These are phyloP conservation scores for Lordiphosa andalusiaca DNA, from an alignment of 2,888 invertebrate genomes.

Conservation along the genomic window DNA sequence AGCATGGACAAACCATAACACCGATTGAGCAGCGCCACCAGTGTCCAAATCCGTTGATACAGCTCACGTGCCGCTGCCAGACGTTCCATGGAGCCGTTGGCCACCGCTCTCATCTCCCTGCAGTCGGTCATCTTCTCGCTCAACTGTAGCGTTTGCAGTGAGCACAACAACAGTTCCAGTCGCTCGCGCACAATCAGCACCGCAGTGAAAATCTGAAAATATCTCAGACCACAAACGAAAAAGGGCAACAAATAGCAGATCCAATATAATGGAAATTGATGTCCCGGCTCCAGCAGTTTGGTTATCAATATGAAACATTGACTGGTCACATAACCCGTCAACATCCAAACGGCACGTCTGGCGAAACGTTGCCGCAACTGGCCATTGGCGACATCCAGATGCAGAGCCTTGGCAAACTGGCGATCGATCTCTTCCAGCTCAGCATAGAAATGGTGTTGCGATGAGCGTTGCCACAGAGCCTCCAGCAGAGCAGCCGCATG, in stretches of 20 bases:
- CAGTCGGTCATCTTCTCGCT: slow-evolving; percentile 9
- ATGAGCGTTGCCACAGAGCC: slow-evolving; percentile 54
- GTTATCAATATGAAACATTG: slow-evolving; percentile 59
- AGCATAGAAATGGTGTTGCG: slow-evolving; percentile 49
- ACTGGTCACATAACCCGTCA: slow-evolving; percentile 53
- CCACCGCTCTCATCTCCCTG: slow-evolving; percentile 16
- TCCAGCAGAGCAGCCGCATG: slow-evolving; percentile 71
- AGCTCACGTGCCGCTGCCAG: slow-evolving; percentile 68
- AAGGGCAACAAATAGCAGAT: slow-evolving; percentile 70
- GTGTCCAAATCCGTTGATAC: slow-evolving; percentile 76
- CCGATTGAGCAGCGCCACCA: slow-evolving; percentile 68
- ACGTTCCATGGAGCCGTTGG: slow-evolving; percentile 42
- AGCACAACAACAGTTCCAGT: slow-evolving; percentile 60
- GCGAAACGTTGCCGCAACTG: slow-evolving; percentile 39
- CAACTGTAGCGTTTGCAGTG: slow-evolving; percentile 53
- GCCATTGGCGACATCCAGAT: slow-evolving; percentile 58
- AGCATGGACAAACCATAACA: slow-evolving; percentile 77
- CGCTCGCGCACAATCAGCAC: slow-evolving; percentile 68
- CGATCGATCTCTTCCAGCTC: slow-evolving; percentile 72
- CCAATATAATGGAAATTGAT: slow-evolving; percentile 60
- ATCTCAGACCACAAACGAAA: slow-evolving; percentile 68
- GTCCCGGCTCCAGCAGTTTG: slow-evolving; percentile 33
- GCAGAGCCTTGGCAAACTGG: slow-evolving; percentile 65
- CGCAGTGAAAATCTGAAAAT: slow-evolving; percentile 74
- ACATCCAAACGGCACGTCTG: slow-evolving; percentile 45